phyloP scores from a whole-genome alignment of 2,797 vertebrate genomes.

The Coccyzus lansbergi region DNA sequence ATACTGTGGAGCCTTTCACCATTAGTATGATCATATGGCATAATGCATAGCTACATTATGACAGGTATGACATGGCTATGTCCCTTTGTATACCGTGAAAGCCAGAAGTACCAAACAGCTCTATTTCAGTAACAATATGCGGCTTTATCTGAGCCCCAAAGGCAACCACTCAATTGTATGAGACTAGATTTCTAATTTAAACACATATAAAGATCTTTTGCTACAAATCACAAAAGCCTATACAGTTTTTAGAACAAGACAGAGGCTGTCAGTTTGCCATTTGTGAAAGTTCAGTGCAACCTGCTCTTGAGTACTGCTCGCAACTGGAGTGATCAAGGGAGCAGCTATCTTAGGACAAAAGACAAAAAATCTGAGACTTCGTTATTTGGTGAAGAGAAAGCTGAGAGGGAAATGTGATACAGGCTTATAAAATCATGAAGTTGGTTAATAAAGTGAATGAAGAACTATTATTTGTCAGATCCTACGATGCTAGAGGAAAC shows the following conservation, averaged over 20 bases:
- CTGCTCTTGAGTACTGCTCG: not conserved
- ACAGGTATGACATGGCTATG: not conserved
- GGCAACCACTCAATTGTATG: slow-evolving; percentile 5
- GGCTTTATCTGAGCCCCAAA: slow-evolving; percentile 46
- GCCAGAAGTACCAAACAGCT: slow-evolving; percentile 12
- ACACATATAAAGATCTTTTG: slow-evolving; percentile 34
- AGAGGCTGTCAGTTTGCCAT: slow-evolving; percentile 12
- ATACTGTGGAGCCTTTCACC: not conserved
- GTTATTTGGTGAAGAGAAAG: slow-evolving; percentile 13
- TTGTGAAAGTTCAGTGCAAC: not conserved
- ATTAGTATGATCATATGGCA: not conserved
- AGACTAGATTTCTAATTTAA: slow-evolving; percentile 34
- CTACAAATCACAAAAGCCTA: slow-evolving; percentile 14
- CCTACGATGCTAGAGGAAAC: slow-evolving; percentile 6
- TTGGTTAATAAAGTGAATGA: slow-evolving; percentile 21
- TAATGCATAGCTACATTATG: not conserved
- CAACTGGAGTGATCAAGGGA: not conserved
- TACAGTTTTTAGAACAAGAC: slow-evolving; percentile 38
- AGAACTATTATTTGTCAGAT: slow-evolving; percentile 35
- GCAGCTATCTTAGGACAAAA: not conserved
- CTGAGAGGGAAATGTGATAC: not conserved
- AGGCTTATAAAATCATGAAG: slow-evolving; percentile 33
- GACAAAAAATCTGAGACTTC: slow-evolving; percentile 11
- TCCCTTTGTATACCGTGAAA: not conserved
- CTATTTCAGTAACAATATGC: slow-evolving; percentile 15